Percentiles rank a stretch among this genome's conserved stretches.
Evolutionary conservation across 2,113 vertebrate species (phyloP).

Genomic region (Brienomyrus longianalis): DNA sequence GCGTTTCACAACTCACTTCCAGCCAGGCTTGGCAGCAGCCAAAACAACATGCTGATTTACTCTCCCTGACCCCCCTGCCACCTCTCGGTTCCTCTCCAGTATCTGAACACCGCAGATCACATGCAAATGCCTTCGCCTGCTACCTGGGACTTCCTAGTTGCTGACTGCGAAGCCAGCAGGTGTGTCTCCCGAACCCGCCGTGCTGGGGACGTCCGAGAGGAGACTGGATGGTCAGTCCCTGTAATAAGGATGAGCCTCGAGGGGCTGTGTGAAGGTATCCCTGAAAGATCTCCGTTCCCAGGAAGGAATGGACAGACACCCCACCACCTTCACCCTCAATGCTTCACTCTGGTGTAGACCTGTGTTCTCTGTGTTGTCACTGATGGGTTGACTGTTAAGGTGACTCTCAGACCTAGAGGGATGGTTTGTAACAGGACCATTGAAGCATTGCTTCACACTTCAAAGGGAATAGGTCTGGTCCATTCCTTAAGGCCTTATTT

Average conservation of each 20-base stretch:
- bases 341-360: neutral
- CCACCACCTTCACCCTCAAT: neutral
- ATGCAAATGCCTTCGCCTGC: slow-evolving; percentile 12
- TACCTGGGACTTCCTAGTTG: slow-evolving; percentile 9
- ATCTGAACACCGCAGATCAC: slow-evolving; percentile 2
- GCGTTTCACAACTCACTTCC: neutral
- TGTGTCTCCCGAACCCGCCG: neutral
- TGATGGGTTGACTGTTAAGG: neutral
- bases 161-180: neutral
- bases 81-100: neutral
- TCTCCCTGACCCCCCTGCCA: neutral
- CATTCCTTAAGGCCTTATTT: neutral
- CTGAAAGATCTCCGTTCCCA: neutral
- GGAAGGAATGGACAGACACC: neutral
- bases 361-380: neutral
- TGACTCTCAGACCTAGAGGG: neutral
- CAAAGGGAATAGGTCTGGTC: neutral
- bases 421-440: neutral
- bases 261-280: neutral
- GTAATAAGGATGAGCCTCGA: neutral
- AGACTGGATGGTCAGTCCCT: neutral
- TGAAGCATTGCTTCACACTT: neutral
- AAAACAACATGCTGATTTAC: slow-evolving; percentile 7
- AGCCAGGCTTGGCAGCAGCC: neutral
- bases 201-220: neutral